Evolutionary conservation across 1,140 invertebrate genomes (phyloP).

Genomic region (Lepeophtheirus salmonis): DNA sequence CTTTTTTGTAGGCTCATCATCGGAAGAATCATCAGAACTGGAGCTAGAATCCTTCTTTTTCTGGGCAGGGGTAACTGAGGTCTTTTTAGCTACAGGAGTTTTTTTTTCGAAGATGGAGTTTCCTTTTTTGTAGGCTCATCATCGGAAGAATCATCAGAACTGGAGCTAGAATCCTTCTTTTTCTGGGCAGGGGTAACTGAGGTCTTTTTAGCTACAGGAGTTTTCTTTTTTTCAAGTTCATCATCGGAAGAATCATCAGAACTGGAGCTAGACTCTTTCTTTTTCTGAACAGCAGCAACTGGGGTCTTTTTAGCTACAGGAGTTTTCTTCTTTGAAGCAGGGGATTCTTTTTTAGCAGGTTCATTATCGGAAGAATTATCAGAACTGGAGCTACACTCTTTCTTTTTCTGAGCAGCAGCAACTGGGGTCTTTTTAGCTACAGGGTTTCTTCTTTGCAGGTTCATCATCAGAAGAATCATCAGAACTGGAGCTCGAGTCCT

Average conservation of each 20-base stretch:
- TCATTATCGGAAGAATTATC: too few relatives aligned
- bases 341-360: not conserved
- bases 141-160: too few relatives aligned
- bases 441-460: not conserved
- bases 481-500: not conserved
- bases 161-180: too few relatives aligned
- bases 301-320: not conserved
- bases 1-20: not conserved
- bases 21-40: not conserved
- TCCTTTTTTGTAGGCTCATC: too few relatives aligned
- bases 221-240: not conserved
- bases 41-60: not conserved
- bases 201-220: too few relatives aligned
- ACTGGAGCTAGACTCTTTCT: not conserved
- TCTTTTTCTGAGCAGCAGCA: not conserved
- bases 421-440: not conserved
- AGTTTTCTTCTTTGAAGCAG: not conserved
- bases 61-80: too few relatives aligned
- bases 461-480: not conserved
- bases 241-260: slow-evolving; percentile 12
- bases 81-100: too few relatives aligned
- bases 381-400: not conserved
- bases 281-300: not conserved
- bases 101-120: too few relatives aligned
- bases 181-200: too few relatives aligned